These are phyloP conservation scores for Aplodontia rufa DNA, from an alignment of 2,113 vertebrate species.

Conservation along the genomic window DNA sequence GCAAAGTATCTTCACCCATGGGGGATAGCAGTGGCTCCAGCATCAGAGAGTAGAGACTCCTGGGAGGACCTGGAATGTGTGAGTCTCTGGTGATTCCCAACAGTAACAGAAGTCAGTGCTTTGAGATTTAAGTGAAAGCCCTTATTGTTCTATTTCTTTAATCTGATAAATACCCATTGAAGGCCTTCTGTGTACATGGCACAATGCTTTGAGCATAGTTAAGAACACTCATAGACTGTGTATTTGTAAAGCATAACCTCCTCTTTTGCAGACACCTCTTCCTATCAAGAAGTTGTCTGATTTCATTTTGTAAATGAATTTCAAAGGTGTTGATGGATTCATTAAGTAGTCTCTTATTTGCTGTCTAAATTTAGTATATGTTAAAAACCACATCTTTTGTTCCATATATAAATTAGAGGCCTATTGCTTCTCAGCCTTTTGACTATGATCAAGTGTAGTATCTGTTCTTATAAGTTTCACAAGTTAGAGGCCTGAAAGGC, in stretches of 20 bases:
- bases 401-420: background rate
- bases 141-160: background rate
- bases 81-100: background rate
- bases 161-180: background rate
- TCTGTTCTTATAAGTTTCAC: too few relatives aligned
- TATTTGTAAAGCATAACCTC: background rate
- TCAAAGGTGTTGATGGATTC: background rate
- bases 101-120: background rate
- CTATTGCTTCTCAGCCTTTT: background rate
- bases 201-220: background rate
- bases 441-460: too few relatives aligned
- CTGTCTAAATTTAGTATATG: background rate
- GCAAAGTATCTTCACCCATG: background rate
- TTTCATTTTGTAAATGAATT: conserved; percentile 46
- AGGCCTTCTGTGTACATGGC: background rate
- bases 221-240: background rate
- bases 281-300: background rate
- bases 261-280: background rate
- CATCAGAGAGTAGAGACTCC: background rate
- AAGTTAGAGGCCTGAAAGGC: background rate
- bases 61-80: background rate
- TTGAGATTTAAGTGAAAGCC: conserved; percentile 3
- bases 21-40: background rate
- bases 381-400: background rate
- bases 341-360: conserved; percentile 6